These are phyloP conservation scores for Babyrousa celebensis DNA, from an alignment of 2,797 vertebrate species.

Conservation along the genomic window DNA sequence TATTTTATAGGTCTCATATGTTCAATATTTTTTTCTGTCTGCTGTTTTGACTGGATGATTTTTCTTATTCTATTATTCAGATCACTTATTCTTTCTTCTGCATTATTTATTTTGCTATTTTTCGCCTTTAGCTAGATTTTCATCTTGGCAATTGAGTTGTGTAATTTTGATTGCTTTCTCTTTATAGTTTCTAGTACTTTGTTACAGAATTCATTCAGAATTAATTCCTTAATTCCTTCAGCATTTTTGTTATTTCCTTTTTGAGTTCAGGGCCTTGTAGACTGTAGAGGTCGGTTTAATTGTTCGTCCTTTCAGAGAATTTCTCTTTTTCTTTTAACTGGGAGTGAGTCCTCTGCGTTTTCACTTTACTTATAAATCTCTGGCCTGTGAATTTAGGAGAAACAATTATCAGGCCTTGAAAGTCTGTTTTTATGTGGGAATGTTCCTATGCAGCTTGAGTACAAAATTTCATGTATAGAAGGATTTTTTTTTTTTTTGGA, in stretches of 20 bases:
- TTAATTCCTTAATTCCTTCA: not conserved
- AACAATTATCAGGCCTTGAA: not conserved
- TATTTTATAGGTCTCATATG: too few relatives aligned
- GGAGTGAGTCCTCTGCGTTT: not conserved
- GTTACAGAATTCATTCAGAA: not conserved
- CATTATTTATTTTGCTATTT: too few relatives aligned
- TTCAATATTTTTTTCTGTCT: too few relatives aligned
- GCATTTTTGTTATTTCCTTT: not conserved
- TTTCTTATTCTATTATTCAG: too few relatives aligned
- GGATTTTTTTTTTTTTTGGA: too few relatives aligned
- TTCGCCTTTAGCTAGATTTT: not conserved
- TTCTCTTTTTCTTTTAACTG: not conserved
- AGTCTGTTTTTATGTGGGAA: not conserved
- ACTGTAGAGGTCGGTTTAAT: not conserved
- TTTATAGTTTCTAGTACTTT: not conserved
- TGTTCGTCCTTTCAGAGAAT: not conserved
- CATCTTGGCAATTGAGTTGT: not conserved
- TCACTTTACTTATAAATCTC: not conserved
- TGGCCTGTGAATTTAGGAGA: not conserved
- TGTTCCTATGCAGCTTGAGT: not conserved
- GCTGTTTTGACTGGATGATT: too few relatives aligned
- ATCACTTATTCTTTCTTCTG: too few relatives aligned
- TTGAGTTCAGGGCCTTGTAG: not conserved
- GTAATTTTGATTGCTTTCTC: not conserved
- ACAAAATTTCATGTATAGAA: too few relatives aligned